phyloP scores from a whole-genome alignment of 2,797 vertebrate species.

The Silurus aristotelis region DNA sequence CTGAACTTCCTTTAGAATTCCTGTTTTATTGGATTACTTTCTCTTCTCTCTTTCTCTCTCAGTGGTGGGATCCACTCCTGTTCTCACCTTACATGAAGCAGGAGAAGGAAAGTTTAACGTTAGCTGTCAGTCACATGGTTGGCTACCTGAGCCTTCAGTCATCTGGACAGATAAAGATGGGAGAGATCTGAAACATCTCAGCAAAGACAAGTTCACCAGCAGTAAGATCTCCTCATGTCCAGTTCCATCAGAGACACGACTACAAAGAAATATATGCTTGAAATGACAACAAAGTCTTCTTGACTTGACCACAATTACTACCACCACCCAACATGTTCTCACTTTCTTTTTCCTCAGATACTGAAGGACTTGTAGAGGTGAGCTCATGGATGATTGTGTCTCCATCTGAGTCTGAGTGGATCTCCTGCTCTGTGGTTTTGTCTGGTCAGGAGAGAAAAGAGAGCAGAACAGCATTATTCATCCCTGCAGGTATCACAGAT shows the following conservation, averaged over 20 bases:
- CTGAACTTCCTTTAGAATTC: too few species aligned
- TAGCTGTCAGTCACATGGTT: conserved; percentile 44
- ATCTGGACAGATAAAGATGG: conserved; percentile 38
- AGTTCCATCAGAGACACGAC: background rate
- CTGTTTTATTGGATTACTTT: background rate
- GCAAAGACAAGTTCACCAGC: background rate
- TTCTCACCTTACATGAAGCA: conserved; percentile 21
- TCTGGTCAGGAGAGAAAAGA: conserved; percentile 24
- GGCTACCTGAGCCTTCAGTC: conserved; percentile 39
- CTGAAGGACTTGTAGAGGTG: conserved; percentile 27
- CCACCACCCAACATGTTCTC: background rate
- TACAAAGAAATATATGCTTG: background rate
- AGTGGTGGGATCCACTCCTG: conserved; percentile 33
- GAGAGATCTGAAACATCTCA: conserved; percentile 17
- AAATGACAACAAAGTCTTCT: too few species aligned
- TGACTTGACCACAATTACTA: too few species aligned
- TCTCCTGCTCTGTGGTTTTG: conserved; percentile 47
- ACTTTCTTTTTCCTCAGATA: background rate
- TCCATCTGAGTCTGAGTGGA: conserved; percentile 31
- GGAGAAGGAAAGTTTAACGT: conserved; percentile 19
- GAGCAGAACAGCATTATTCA: conserved; percentile 8
- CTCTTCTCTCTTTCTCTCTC: background rate
- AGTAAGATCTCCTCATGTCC: conserved; percentile 12
- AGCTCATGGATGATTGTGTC: conserved; percentile 39
- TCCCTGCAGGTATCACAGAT: background rate